A percentile compares a stretch with the other conserved stretches of the same genome.
Evolutionary conservation across 2,888 invertebrate species (phyloP).

Genomic region (Coleophora flavipennella): DNA sequence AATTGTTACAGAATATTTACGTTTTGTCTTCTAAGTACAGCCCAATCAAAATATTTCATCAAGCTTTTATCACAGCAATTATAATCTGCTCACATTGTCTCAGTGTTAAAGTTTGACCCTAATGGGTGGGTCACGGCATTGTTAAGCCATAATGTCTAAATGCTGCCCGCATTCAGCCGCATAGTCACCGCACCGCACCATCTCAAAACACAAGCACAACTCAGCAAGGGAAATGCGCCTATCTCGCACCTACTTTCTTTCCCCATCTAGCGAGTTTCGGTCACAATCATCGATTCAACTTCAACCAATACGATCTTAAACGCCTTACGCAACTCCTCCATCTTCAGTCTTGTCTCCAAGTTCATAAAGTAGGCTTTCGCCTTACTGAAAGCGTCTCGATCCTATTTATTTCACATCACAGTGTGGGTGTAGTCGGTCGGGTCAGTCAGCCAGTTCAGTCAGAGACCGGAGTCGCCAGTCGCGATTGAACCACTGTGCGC

Average conservation of each 20-base stretch:
- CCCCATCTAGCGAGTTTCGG: slow-evolving; percentile 48
- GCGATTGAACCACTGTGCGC: neutral
- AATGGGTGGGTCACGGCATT: too few relatives aligned
- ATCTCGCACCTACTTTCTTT: slow-evolving; percentile 68
- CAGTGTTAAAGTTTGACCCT: too few relatives aligned
- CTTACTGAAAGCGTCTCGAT: slow-evolving; percentile 25
- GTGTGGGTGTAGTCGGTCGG: slow-evolving; percentile 6
- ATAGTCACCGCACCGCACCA: slow-evolving; percentile 32
- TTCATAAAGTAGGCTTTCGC: slow-evolving; percentile 24
- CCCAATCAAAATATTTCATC: neutral
- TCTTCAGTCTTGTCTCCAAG: slow-evolving; percentile 16
- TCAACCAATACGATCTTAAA: slow-evolving; percentile 27
- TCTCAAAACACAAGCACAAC: slow-evolving; percentile 32
- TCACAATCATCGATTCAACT: slow-evolving; percentile 25
- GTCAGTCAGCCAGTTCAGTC: slow-evolving; percentile 52
- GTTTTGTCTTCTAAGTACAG: neutral
- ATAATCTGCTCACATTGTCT: too few relatives aligned
- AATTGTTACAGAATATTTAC: too few relatives aligned
- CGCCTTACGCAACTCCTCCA: slow-evolving; percentile 14
- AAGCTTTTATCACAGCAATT: too few relatives aligned
- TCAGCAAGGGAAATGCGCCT: slow-evolving; percentile 40
- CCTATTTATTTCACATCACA: slow-evolving; percentile 36
- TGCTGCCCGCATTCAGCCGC: slow-evolving; percentile 50
- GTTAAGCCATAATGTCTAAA: too few relatives aligned
- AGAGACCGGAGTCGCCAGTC: slow-evolving; percentile 25